phyloP scores from a whole-genome alignment of 2,797 vertebrate genomes.

The Melopsittacus undulatus region DNA sequence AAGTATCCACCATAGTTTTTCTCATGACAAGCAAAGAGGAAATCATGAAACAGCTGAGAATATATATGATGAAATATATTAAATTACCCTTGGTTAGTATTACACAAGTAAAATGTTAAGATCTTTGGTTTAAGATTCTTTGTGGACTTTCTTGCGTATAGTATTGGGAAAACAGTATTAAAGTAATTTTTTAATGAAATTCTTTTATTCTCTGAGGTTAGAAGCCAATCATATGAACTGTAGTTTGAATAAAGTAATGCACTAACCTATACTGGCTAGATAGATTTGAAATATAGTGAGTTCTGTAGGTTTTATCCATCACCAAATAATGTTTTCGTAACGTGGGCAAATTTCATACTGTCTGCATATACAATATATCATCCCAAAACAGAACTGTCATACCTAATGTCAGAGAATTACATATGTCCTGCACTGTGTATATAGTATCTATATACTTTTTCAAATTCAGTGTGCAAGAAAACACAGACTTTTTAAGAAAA shows the following conservation, averaged over 20 bases:
- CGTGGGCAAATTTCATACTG: not conserved
- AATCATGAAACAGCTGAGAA: slow-evolving; percentile 17
- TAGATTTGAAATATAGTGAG: not conserved
- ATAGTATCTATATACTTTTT: not conserved
- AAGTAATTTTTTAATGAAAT: not conserved
- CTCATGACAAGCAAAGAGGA: not conserved
- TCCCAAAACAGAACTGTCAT: not conserved
- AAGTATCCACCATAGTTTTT: slow-evolving; percentile 1
- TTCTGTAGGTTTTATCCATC: not conserved
- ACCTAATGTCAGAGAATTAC: not conserved
- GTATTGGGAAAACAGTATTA: not conserved
- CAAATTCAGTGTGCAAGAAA: not conserved
- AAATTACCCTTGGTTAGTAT: slow-evolving; percentile 4
- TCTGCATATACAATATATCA: not conserved
- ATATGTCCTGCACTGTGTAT: not conserved
- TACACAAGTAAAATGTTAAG: not conserved
- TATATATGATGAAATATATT: slow-evolving; percentile 1
- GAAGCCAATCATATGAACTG: not conserved
- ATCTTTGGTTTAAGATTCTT: not conserved
- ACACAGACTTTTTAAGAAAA: not conserved
- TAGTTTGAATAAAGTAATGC: not conserved
- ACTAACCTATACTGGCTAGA: not conserved
- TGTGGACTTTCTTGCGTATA: not conserved
- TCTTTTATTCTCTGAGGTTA: not conserved
- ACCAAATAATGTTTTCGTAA: not conserved